A percentile compares a stretch with the other conserved stretches of the same genome.
Evolutionary conservation across 2,113 vertebrate genomes (phyloP).

Genomic region (Archocentrus centrarchus): DNA sequence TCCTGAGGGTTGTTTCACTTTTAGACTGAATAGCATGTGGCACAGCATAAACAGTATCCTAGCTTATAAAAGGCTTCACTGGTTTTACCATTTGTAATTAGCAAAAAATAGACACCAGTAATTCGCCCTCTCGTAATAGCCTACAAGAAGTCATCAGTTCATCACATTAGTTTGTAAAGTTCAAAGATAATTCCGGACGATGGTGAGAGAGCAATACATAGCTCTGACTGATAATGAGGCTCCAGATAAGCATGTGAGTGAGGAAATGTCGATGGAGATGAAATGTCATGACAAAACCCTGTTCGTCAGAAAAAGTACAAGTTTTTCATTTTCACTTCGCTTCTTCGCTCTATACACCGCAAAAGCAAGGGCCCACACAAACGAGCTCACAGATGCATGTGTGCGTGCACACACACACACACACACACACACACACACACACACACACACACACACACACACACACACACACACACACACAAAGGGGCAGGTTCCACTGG

Average conservation of each 20-base stretch:
- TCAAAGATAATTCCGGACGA: slow-evolving; percentile 72
- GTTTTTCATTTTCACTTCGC: slow-evolving; percentile 11
- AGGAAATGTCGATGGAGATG: slow-evolving; percentile 9
- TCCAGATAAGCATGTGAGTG: background rate
- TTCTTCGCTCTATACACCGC: background rate
- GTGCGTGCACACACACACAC: background rate
- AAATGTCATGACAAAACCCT: slow-evolving; percentile 10
- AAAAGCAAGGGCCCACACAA: slow-evolving; percentile 35
- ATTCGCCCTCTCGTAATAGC: slow-evolving; percentile 74
- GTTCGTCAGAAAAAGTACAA: background rate
- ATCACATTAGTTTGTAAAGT: slow-evolving; percentile 76
- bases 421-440: slow-evolving; percentile 56
- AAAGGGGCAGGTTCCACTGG: slow-evolving; percentile 75
- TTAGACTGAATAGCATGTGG: slow-evolving; percentile 79
- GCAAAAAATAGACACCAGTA: slow-evolving; percentile 79
- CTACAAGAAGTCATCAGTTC: slow-evolving; percentile 75
- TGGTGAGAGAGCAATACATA: slow-evolving; percentile 25
- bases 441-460: slow-evolving; percentile 6
- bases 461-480: slow-evolving; percentile 38
- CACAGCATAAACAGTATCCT: slow-evolving; percentile 73
- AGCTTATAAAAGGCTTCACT: slow-evolving; percentile 79
- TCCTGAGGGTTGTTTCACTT: slow-evolving; percentile 77
- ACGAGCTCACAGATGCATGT: slow-evolving; percentile 21
- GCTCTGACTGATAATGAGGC: slow-evolving; percentile 50
- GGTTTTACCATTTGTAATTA: slow-evolving; percentile 82